Evolutionary conservation across 2,113 vertebrate genomes (phyloP).

Genomic region (Tinamus guttatus): DNA sequence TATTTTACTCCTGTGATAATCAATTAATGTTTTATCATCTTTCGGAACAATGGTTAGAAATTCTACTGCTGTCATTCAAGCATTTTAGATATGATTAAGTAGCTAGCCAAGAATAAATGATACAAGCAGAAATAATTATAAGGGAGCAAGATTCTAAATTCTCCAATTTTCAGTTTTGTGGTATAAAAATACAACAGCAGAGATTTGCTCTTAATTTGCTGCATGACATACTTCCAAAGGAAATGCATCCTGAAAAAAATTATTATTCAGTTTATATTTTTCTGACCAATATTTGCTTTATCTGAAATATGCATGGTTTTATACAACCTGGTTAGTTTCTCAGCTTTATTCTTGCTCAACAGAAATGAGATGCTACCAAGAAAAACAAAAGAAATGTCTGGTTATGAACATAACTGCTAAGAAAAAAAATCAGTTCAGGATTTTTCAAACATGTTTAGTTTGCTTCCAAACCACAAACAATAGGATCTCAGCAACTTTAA

Average conservation of each 20-base stretch:
- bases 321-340: conserved; percentile 2
- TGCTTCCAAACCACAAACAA: conserved; percentile 44
- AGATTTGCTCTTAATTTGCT: conserved; percentile 2
- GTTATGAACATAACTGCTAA: conserved; percentile 22
- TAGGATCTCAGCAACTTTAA: background rate
- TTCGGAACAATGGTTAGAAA: conserved; percentile 61
- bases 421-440: conserved; percentile 9
- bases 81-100: conserved; percentile 68
- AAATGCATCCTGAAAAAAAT: conserved; percentile 25
- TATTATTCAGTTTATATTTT: conserved; percentile 11
- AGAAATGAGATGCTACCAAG: conserved; percentile 38
- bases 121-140: conserved; percentile 70
- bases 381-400: background rate
- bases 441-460: conserved; percentile 4
- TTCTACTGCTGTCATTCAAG: conserved; percentile 65
- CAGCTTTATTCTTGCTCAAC: conserved; percentile 7
- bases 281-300: background rate
- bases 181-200: conserved; percentile 58
- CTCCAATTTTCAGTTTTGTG: conserved; percentile 51
- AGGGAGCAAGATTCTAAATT: conserved; percentile 45
- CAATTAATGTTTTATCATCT: conserved; percentile 62
- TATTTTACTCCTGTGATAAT: conserved; percentile 32
- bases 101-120: conserved; percentile 68
- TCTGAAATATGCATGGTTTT: conserved; percentile 11
- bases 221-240: conserved; percentile 27